phyloP scores from a whole-genome alignment of 2,113 vertebrate genomes.

The Eidolon helvum region DNA sequence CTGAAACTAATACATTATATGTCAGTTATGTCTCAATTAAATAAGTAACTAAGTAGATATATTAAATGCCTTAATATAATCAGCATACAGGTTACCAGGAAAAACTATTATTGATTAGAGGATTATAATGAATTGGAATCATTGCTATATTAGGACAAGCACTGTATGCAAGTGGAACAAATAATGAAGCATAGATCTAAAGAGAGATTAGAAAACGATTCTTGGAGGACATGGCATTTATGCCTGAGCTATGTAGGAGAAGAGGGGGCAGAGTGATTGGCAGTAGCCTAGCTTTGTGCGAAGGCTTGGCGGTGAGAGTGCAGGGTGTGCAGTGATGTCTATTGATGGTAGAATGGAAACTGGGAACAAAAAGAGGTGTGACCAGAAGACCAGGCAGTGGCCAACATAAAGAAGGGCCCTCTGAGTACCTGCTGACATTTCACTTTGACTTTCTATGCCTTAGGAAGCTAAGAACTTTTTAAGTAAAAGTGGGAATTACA shows the following conservation, averaged over 20 bases:
- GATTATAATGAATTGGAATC: neutral
- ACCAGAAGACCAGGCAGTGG: neutral
- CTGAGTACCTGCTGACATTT: neutral
- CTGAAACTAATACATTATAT: neutral
- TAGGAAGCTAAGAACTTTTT: neutral
- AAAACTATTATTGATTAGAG: neutral
- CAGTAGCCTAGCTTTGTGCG: neutral
- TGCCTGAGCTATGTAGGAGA: neutral
- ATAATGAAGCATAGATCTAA: neutral
- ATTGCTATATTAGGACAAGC: neutral
- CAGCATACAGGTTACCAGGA: neutral
- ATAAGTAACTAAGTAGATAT: neutral
- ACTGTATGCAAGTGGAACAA: neutral
- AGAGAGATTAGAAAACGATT: neutral
- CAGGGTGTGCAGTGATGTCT: fast-evolving
- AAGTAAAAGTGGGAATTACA: neutral
- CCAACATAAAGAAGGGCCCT: neutral
- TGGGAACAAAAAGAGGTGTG: fast-evolving
- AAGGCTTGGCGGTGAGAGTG: too few species aligned
- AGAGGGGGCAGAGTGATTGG: fast-evolving
- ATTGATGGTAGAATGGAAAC: too few species aligned
- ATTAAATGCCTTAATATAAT: neutral
- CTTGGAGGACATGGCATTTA: neutral
- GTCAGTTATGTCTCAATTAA: neutral
- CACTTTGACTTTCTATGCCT: neutral